Base-by-base conservation (phyloP, 2,113 vertebrate genomes). In the Lichenostomus cassidix region DNA sequence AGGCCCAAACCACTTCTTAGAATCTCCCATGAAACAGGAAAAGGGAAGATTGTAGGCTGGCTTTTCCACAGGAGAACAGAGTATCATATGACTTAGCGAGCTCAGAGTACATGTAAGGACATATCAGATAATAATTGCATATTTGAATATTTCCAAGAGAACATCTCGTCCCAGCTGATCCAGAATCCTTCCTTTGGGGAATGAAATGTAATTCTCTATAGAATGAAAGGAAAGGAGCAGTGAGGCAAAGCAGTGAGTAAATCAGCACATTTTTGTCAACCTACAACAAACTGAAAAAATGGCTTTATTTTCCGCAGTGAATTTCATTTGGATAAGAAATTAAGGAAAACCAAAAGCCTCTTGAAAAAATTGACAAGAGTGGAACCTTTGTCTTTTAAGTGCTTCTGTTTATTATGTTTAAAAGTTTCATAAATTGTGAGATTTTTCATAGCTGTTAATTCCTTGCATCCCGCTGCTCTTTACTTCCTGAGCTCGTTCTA, bases 91-190 rank as follows among this genome's bases (percentile, higher is more conserved):
- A 56, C 17, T 56, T 80, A 49, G 28, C 0, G 3, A 95, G 75
- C 49, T 76, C 56, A 35, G 35, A 81, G 77, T 85, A 92, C 84
- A 65, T 82, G 87, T 92, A 70, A 76, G 42, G 55, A 83, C 74
- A 4, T 59, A 83, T 56, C 83, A 71, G 47, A 76, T 53, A 53
- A 62, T 69, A 49, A 69, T n/a, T 3, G 1, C 24, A 3, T 67
- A 74, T 81, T 78, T 59, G 15, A 78, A 81, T 85, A 91, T 91
- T 88, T 88, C 33, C 39, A 47, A 77, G 76, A 93, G 82, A 94
- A 78, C 28, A 28, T 70, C 55, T 89, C 2, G 10, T 35, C 42
- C 59, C 44, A 62, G 33, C 9, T 64, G 29, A 90, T 76, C 52
- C 47, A 74, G 47, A 74, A 60, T 74, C 37, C 37, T 86, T 86